Evolutionary conservation across 2,888 invertebrate species (phyloP).

Genomic region (Andrena camellia): DNA sequence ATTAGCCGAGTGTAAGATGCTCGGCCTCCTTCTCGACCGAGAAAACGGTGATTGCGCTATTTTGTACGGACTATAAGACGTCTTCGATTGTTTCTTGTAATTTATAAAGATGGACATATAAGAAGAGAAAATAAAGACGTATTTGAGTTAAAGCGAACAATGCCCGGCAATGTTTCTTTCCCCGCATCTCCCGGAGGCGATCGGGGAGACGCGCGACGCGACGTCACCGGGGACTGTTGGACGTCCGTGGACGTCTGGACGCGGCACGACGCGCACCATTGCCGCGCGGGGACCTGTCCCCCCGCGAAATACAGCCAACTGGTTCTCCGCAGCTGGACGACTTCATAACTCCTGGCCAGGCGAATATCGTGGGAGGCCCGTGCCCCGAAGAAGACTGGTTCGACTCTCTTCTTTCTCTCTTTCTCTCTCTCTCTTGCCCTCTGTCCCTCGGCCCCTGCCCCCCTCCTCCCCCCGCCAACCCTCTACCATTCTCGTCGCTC

Average conservation of each 20-base stretch:
- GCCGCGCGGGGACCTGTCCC: not conserved
- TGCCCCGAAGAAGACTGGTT: constrained; percentile 69
- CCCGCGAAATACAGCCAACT: constrained; percentile 78
- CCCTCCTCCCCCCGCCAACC: constrained; percentile 8
- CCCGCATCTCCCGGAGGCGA: not conserved
- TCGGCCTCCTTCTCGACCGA: constrained; percentile 51
- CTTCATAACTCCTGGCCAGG: constrained; percentile 80
- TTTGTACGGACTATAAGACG: constrained; percentile 71
- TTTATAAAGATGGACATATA: constrained; percentile 72
- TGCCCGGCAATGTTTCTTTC: not conserved
- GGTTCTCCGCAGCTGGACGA: constrained; percentile 78
- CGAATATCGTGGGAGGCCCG: constrained; percentile 80
- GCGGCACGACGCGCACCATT: not conserved
- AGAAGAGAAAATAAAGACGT: constrained; percentile 51
- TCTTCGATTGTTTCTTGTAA: constrained; percentile 71
- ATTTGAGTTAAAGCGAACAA: constrained; percentile 25
- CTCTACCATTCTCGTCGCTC: constrained; percentile 5
- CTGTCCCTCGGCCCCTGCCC: not conserved
- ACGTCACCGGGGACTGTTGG: not conserved
- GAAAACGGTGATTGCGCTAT: constrained; percentile 73
- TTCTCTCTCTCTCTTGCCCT: constrained; percentile 9
- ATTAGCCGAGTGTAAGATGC: constrained; percentile 68
- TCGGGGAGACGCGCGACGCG: too few relatives aligned
- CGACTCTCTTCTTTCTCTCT: constrained; percentile 45
- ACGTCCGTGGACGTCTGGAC: constrained; percentile 9